Evolutionary conservation across 2,797 vertebrate species (phyloP).

Genomic region (Crocodylus rhombifer): DNA sequence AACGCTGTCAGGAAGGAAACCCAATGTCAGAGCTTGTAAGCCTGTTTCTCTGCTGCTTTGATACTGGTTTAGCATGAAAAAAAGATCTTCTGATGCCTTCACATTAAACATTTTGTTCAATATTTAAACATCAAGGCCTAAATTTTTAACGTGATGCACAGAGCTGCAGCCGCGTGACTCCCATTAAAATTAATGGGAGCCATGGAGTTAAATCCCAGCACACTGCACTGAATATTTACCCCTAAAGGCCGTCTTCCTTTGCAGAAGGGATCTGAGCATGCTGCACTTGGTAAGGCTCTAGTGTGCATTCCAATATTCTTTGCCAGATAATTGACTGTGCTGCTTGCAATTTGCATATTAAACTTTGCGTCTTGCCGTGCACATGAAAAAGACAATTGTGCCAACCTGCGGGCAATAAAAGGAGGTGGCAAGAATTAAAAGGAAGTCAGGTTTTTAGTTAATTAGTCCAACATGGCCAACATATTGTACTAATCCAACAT

Average conservation of each 20-base stretch:
- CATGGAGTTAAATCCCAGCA: neutral
- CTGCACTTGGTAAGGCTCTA: neutral
- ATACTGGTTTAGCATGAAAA: neutral
- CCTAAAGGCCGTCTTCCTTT: constrained; percentile 23
- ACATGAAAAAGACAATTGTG: neutral
- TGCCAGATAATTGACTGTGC: constrained; percentile 8
- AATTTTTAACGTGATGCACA: constrained; percentile 50
- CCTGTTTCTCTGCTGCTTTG: neutral
- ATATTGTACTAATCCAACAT: neutral
- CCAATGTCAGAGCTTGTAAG: neutral
- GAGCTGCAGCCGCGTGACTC: neutral
- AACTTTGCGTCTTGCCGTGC: neutral
- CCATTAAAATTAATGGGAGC: neutral
- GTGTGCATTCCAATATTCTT: neutral
- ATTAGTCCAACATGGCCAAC: constrained; percentile 32
- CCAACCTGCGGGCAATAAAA: neutral
- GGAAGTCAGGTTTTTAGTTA: constrained; percentile 11
- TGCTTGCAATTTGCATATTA: constrained; percentile 22
- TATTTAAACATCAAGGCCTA: constrained; percentile 64
- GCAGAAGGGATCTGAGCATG: neutral
- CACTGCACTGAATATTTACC: constrained; percentile 40
- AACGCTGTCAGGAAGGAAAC: neutral
- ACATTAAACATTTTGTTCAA: constrained; percentile 53
- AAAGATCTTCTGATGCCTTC: neutral
- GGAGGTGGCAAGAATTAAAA: neutral